Percentiles rank a stretch among this genome's conserved stretches.
phyloP scores from a whole-genome alignment of 2,888 invertebrate genomes.

The Empis stercorea region DNA sequence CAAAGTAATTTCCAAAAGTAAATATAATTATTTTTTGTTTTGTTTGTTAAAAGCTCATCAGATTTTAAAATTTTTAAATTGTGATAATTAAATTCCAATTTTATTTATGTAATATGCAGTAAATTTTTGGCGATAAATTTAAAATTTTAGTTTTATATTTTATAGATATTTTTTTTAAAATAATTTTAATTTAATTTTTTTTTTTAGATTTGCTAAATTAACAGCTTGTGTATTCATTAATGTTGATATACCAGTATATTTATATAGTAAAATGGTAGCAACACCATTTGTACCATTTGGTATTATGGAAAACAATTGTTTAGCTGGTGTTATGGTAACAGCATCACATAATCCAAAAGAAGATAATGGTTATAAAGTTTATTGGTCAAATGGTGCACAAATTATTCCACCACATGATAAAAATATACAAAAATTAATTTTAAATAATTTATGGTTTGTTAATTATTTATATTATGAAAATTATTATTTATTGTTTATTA shows the following conservation, averaged over 20 bases:
- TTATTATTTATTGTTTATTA: neutral
- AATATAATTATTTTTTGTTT: too few relatives aligned
- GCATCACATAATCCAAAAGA: conserved; percentile 94
- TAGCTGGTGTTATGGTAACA: conserved; percentile 86
- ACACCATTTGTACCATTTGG: conserved; percentile 91
- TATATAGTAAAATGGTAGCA: conserved; percentile 69
- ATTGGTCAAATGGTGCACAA: conserved; percentile 91
- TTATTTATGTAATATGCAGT: too few relatives aligned
- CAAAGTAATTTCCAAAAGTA: too few relatives aligned
- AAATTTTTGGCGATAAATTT: too few relatives aligned
- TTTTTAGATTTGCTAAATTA: conserved; percentile 70
- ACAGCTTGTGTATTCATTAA: conserved; percentile 73
- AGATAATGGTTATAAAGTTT: conserved; percentile 96
- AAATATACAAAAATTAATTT: conserved; percentile 66
- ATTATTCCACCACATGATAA: conserved; percentile 87
- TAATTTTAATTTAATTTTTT: too few relatives aligned
- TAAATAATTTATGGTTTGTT: conserved; percentile 51
- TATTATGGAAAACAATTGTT: conserved; percentile 56
- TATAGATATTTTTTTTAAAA: too few relatives aligned
- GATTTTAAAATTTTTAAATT: too few relatives aligned
- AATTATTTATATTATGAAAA: neutral
- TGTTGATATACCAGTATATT: conserved; percentile 61
- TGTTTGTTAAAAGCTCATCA: too few relatives aligned
- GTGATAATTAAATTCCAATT: too few relatives aligned
- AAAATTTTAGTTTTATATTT: too few relatives aligned